phyloP scores from a whole-genome alignment of 1,140 invertebrate species.

The Drosophila erecta region DNA sequence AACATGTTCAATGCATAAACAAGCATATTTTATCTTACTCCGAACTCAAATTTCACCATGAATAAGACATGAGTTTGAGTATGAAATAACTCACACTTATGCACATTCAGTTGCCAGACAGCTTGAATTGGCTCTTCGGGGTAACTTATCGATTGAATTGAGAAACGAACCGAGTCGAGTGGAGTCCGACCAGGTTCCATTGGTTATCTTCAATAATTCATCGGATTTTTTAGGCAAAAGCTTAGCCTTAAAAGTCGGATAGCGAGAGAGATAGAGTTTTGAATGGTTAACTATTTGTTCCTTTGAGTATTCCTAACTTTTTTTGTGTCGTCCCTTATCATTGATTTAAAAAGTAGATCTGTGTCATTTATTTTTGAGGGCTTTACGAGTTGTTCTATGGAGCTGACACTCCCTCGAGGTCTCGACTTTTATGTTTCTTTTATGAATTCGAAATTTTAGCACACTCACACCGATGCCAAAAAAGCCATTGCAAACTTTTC shows the following conservation, averaged over 20 bases:
- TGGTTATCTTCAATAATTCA: constrained; percentile 27
- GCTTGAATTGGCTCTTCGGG: constrained; percentile 24
- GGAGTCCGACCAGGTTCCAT: too few relatives aligned
- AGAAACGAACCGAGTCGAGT: neutral
- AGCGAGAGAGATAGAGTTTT: neutral
- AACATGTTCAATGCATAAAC: constrained; percentile 38
- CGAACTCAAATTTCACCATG: constrained; percentile 27
- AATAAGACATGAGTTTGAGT: constrained; percentile 31
- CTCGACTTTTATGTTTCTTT: constrained; percentile 32
- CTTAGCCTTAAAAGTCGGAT: neutral
- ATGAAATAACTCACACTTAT: constrained; percentile 29
- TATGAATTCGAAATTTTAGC: constrained; percentile 5
- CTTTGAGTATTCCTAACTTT: neutral
- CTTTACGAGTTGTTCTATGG: constrained; percentile 12
- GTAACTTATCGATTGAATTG: constrained; percentile 25
- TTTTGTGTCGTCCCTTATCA: constrained; percentile 3
- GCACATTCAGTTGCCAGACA: constrained; percentile 12
- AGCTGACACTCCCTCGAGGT: constrained; percentile 6
- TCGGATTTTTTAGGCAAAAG: neutral
- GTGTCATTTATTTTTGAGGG: neutral
- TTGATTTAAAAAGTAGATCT: neutral
- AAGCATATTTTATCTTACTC: constrained; percentile 27
- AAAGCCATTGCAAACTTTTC: constrained; percentile 25
- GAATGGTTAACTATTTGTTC: neutral
- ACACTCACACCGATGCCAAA: constrained; percentile 4